These are phyloP conservation scores for Corythornis leucogaster DNA, from an alignment of 2,797 vertebrate species.

Conservation along the genomic window DNA sequence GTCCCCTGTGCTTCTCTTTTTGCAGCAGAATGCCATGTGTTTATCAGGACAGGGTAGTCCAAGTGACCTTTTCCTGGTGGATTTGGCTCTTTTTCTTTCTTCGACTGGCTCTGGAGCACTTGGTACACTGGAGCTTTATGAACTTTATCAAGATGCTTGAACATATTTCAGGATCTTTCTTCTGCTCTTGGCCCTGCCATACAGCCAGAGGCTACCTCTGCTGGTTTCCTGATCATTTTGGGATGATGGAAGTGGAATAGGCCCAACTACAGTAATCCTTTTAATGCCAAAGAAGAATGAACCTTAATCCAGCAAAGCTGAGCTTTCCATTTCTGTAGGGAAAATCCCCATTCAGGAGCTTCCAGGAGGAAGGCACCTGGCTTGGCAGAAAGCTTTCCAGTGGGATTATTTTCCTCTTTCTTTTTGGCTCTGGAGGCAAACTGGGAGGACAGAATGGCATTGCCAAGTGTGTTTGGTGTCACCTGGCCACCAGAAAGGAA, in stretches of 20 bases:
- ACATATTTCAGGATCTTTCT: neutral
- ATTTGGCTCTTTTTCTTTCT: neutral
- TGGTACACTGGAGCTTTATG: rapidly evolving
- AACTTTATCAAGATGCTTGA: neutral
- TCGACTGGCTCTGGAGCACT: neutral
- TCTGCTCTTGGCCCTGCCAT: neutral
- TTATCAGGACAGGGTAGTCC: neutral
- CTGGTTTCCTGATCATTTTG: neutral
- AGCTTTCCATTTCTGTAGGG: conserved; percentile 6
- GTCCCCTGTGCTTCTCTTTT: neutral
- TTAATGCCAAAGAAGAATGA: neutral
- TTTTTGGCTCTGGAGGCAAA: neutral
- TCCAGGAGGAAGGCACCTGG: neutral
- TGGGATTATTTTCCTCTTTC: neutral
- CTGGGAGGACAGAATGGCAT: rapidly evolving
- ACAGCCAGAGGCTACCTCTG: neutral
- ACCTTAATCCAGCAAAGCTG: conserved; percentile 15
- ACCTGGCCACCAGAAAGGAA: neutral
- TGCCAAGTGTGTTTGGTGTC: neutral
- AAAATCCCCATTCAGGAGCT: neutral
- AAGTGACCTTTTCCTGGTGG: neutral
- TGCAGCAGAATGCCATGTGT: neutral
- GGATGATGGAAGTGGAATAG: neutral
- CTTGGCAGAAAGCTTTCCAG: neutral
- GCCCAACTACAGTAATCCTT: neutral